Conservation (phyloP, 2,113 vertebrate species). For the Rhea americana region DNA sequence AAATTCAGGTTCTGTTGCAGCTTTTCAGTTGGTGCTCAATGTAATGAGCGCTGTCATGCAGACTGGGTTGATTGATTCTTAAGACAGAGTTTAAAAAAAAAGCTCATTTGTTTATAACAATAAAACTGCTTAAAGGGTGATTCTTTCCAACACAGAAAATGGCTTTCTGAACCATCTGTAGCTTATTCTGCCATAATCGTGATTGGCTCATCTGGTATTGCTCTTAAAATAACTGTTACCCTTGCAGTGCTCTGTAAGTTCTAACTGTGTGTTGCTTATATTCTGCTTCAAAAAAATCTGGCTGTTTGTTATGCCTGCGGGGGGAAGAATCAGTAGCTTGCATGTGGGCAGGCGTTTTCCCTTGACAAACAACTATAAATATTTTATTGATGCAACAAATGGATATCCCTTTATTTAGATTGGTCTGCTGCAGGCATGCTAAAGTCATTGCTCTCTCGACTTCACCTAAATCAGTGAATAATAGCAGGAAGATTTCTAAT, state of each 20-base stretch:
- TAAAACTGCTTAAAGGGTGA: not conserved
- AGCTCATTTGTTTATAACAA: not conserved
- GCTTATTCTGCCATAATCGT: not conserved
- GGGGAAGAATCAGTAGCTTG: not conserved
- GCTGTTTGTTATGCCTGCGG: not conserved
- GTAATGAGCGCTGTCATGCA: not conserved
- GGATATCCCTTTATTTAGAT: not conserved
- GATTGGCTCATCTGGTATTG: not conserved
- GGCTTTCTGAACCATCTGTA: not conserved
- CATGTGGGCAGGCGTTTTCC: not conserved
- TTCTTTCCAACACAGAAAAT: not conserved
- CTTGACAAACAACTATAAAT: not conserved
- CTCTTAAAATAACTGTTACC: not conserved
- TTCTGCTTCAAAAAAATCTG: not conserved
- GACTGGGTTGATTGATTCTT: not conserved
- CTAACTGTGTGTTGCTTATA: accelerated
- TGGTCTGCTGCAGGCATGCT: not conserved
- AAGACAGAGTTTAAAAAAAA: not conserved
- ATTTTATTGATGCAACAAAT: not conserved
- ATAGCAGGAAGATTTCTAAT: not conserved
- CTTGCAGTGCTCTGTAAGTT: not conserved
- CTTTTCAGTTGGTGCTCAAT: not conserved
- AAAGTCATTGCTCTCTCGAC: not conserved
- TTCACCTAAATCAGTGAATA: accelerated
- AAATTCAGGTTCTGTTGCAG: not conserved